phyloP scores from a whole-genome alignment of 2,797 vertebrate genomes.

The Picus viridis region DNA sequence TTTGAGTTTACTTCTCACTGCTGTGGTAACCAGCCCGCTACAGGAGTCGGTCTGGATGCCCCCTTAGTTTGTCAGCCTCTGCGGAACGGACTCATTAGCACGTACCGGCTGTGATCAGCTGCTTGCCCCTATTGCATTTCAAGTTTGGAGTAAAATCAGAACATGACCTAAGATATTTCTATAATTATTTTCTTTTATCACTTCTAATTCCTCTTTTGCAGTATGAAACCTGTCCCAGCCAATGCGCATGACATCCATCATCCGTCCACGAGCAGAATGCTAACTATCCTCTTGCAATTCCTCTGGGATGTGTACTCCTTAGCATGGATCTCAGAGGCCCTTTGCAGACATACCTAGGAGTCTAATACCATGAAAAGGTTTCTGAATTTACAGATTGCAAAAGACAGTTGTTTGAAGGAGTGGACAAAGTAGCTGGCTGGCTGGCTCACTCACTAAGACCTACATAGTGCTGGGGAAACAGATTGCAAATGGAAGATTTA shows the following conservation, averaged over 20 bases:
- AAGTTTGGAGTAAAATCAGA: conserved; percentile 42
- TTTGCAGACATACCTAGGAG: conserved; percentile 10
- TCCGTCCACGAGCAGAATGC: not conserved
- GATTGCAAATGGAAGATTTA: not conserved
- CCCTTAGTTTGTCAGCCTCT: not conserved
- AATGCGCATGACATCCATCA: not conserved
- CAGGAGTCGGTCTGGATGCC: not conserved
- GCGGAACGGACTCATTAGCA: not conserved
- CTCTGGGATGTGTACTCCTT: not conserved
- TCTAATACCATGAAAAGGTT: conserved; percentile 11
- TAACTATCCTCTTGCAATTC: conserved; percentile 8
- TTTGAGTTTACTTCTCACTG: accelerated
- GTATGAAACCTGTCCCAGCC: not conserved
- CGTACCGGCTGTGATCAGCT: not conserved
- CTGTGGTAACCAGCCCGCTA: accelerated
- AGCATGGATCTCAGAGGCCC: not conserved
- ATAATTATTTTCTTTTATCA: conserved; percentile 46
- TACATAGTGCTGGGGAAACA: not conserved
- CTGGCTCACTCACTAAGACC: not conserved
- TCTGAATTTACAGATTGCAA: conserved; percentile 31
- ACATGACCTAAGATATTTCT: conserved; percentile 53
- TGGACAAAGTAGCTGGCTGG: not conserved
- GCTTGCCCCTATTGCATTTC: conserved; percentile 52
- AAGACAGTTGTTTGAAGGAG: not conserved
- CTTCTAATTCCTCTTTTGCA: not conserved